Evolutionary conservation across 2,888 invertebrate genomes (phyloP).

Genomic region (Rhabditoides inermis): DNA sequence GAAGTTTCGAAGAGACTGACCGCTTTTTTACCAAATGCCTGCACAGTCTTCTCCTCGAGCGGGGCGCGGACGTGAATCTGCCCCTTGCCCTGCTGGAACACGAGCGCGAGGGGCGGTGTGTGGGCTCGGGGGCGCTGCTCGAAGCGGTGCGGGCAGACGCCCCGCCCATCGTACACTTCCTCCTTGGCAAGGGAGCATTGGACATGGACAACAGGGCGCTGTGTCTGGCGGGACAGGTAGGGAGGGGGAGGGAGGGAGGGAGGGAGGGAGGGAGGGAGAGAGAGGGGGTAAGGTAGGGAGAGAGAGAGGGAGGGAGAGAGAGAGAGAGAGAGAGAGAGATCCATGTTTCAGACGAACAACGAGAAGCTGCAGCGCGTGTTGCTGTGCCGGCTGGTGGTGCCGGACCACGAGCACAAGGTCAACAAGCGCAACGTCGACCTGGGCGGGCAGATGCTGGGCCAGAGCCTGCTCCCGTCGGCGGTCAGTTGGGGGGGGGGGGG

Average conservation of each 20-base stretch:
- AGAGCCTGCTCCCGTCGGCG: conserved; percentile 31
- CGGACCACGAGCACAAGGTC: conserved; percentile 83
- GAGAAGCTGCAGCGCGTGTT: conserved; percentile 35
- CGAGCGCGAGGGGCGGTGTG: conserved; percentile 37
- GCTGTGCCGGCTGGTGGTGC: conserved; percentile 51
- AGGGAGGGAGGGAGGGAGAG: too few species aligned
- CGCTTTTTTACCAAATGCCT: conserved; percentile 57
- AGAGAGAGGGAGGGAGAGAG: too few species aligned
- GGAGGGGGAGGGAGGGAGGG: too few species aligned
- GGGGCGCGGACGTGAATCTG: conserved; percentile 75
- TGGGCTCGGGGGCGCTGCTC: conserved; percentile 59
- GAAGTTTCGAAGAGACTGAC: too few species aligned
- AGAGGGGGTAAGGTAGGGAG: too few species aligned
- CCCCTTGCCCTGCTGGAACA: conserved; percentile 56
- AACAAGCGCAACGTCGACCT: conserved; percentile 77
- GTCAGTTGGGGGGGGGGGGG: conserved; percentile 7
- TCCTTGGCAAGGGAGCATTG: conserved; percentile 72
- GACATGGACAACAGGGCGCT: conserved; percentile 80
- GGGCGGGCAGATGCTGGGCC: conserved; percentile 54
- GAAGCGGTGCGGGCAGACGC: conserved; percentile 68
- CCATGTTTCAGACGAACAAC: conserved; percentile 17
- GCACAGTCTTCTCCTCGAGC: conserved; percentile 59
- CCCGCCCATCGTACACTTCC: conserved; percentile 65
- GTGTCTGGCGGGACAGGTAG: conserved; percentile 35
- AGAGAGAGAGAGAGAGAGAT: too few species aligned